Evolutionary conservation across 2,888 invertebrate genomes (phyloP).

Genomic region (Epinotia ramella): DNA sequence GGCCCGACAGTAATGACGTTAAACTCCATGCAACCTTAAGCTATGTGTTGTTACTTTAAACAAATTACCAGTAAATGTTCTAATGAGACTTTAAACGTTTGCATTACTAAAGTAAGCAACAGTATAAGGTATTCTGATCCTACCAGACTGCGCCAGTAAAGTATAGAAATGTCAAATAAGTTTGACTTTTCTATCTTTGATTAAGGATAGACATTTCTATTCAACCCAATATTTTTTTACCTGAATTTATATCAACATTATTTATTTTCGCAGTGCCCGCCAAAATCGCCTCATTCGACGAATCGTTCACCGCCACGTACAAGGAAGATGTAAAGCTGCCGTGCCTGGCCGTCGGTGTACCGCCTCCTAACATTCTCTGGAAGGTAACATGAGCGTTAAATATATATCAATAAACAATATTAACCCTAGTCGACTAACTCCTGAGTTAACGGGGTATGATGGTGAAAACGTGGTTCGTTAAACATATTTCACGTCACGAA

Average conservation of each 20-base stretch:
- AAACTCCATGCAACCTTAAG: not conserved
- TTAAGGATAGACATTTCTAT: too few species aligned
- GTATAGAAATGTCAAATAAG: too few species aligned
- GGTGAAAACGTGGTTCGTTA: too few species aligned
- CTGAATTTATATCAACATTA: not conserved
- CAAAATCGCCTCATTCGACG: slow-evolving; percentile 97
- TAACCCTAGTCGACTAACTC: too few species aligned
- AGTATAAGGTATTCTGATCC: not conserved
- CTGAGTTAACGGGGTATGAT: too few species aligned
- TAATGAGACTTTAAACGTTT: too few species aligned
- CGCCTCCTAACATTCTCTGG: slow-evolving; percentile 95
- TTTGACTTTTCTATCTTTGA: not conserved
- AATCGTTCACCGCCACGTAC: slow-evolving; percentile 95
- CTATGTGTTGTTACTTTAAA: not conserved
- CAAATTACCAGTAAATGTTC: not conserved
- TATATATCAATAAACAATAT: too few species aligned
- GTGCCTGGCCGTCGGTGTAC: slow-evolving; percentile 96
- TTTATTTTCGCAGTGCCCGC: slow-evolving; percentile 89
- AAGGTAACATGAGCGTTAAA: slow-evolving; percentile 80
- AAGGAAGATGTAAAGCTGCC: slow-evolving; percentile 96
- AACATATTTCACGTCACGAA: too few species aligned
- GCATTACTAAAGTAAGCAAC: too few species aligned
- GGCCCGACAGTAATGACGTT: not conserved
- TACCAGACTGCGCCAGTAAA: slow-evolving; percentile 12
- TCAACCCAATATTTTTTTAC: not conserved